Evolutionary conservation across 2,888 invertebrate species (phyloP).

Genomic region (Erannis defoliaria): DNA sequence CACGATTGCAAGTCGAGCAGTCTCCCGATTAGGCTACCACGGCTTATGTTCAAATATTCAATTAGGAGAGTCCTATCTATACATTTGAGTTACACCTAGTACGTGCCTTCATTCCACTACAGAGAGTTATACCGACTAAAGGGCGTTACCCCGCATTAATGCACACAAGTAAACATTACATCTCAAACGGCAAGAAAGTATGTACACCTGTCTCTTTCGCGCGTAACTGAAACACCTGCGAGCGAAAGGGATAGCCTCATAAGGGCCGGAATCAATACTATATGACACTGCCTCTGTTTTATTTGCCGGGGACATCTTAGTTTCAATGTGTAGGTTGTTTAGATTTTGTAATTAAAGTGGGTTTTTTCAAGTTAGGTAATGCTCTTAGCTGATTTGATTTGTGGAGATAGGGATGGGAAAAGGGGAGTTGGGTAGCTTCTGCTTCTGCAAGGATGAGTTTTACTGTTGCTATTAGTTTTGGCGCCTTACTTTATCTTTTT

Average conservation of each 20-base stretch:
- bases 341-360: slow-evolving; percentile 48
- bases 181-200: slow-evolving; percentile 45
- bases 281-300: slow-evolving; percentile 78
- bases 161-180: slow-evolving; percentile 56
- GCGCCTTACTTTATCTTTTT: neutral
- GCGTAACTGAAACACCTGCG: slow-evolving; percentile 50
- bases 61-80: neutral
- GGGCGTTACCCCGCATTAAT: slow-evolving; percentile 33
- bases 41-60: too few species aligned
- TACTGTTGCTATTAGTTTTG: neutral
- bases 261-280: slow-evolving; percentile 81
- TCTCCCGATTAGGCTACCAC: too few species aligned
- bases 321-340: slow-evolving; percentile 48
- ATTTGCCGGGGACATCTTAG: slow-evolving; percentile 76
- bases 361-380: slow-evolving; percentile 1
- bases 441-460: too few species aligned
- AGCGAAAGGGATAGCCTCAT: slow-evolving; percentile 59
- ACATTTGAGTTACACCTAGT: neutral
- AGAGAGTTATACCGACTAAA: slow-evolving; percentile 1
- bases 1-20: too few species aligned
- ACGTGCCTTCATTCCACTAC: neutral
- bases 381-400: neutral
- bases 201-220: slow-evolving; percentile 37
- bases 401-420: too few species aligned
- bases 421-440: too few species aligned